A percentile compares a stretch with the other conserved stretches of the same genome.
These are phyloP conservation scores for Pagetopsis macropterus DNA, from an alignment of 2,797 vertebrate genomes.

Conservation along the genomic window DNA sequence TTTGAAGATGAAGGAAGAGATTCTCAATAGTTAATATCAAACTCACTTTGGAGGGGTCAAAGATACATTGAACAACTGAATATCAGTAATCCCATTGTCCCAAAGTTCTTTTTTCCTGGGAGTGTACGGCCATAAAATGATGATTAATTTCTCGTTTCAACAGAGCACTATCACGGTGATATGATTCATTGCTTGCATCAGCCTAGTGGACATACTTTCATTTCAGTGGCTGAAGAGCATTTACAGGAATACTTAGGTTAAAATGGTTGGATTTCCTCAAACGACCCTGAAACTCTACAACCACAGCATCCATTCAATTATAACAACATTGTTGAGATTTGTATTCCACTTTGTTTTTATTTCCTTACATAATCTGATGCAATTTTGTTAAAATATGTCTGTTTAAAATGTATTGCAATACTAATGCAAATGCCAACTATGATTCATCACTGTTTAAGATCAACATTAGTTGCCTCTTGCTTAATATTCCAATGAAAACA, in stretches of 20 bases:
- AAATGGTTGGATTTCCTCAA: slow-evolving; percentile 21
- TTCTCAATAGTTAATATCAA: slow-evolving; percentile 53
- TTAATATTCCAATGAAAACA: slow-evolving; percentile 56
- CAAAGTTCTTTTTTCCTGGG: slow-evolving; percentile 56
- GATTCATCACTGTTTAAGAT: slow-evolving; percentile 14
- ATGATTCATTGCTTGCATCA: slow-evolving; percentile 55
- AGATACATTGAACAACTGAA: slow-evolving; percentile 38
- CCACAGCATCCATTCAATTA: slow-evolving; percentile 9
- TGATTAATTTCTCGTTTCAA: slow-evolving; percentile 68
- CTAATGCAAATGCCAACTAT: neutral
- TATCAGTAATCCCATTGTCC: slow-evolving; percentile 43
- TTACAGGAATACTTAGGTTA: slow-evolving; percentile 58
- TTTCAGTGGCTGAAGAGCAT: slow-evolving; percentile 53
- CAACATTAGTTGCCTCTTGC: slow-evolving; percentile 41
- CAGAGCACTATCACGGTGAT: slow-evolving; percentile 49
- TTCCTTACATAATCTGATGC: neutral
- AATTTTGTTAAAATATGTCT: neutral
- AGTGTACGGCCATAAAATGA: slow-evolving; percentile 58
- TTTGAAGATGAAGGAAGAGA: slow-evolving; percentile 22
- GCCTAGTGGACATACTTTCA: slow-evolving; percentile 47
- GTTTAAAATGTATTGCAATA: slow-evolving; percentile 4
- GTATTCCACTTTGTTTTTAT: slow-evolving; percentile 24
- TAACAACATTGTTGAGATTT: slow-evolving; percentile 18
- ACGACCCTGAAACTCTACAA: slow-evolving; percentile 27
- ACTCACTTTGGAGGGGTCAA: slow-evolving; percentile 43